phyloP scores from a whole-genome alignment of 2,113 vertebrate genomes.

The Phocoena sinus region DNA sequence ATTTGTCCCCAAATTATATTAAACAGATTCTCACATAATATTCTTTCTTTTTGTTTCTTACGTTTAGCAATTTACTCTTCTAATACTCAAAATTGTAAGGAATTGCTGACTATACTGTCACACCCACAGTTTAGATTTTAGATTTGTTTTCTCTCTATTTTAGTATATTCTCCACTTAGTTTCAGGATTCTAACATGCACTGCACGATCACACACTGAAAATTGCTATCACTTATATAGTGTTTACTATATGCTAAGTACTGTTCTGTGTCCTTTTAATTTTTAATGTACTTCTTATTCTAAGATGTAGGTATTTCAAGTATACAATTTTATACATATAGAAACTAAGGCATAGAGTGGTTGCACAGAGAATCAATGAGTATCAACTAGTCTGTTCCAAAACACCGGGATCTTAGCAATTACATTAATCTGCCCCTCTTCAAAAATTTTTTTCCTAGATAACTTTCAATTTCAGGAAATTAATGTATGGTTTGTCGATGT shows the following conservation, averaged over 20 bases:
- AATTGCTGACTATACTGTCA: not conserved
- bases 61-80: not conserved
- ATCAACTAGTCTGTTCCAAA: not conserved
- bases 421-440: not conserved
- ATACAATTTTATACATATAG: not conserved
- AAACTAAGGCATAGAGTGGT: not conserved
- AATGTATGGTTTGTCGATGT: not conserved
- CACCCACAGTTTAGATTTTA: not conserved
- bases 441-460: not conserved
- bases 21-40: not conserved
- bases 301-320: not conserved
- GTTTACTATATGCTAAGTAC: not conserved
- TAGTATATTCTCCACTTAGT: not conserved
- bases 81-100: not conserved
- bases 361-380: not conserved
- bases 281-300: not conserved
- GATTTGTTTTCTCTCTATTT: not conserved
- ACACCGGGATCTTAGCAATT: not conserved
- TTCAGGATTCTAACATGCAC: not conserved
- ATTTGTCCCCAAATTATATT: slow-evolving; percentile 7
- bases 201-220: not conserved
- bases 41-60: slow-evolving; percentile 12
- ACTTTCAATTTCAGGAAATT: not conserved
- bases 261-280: not conserved
- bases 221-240: not conserved